Percentiles rank a stretch among this genome's conserved stretches.
These are phyloP conservation scores for Amphiprion percula DNA, from an alignment of 2,113 vertebrate genomes.

Conservation along the genomic window DNA sequence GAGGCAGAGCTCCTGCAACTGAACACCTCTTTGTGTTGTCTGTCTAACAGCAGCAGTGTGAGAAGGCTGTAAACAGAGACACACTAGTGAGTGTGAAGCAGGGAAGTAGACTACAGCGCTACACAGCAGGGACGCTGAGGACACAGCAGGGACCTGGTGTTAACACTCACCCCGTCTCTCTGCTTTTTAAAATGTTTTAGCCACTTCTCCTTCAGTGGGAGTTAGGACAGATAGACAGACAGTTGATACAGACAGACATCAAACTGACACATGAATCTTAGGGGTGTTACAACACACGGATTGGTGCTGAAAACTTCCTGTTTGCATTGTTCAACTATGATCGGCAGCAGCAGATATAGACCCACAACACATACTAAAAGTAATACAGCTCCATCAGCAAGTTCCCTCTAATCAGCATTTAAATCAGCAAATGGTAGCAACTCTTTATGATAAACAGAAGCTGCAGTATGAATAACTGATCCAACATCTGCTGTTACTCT, in stretches of 20 bases:
- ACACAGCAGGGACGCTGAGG: neutral
- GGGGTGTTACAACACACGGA: too few relatives aligned
- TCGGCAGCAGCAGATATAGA: too few relatives aligned
- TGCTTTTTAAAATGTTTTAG: conserved; percentile 84
- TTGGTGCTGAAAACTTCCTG: too few relatives aligned
- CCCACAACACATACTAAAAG: too few relatives aligned
- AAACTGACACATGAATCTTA: neutral
- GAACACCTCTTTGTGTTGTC: neutral
- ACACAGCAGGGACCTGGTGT: conserved; percentile 8
- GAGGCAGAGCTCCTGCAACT: too few relatives aligned
- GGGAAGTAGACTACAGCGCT: conserved; percentile 39
- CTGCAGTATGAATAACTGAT: too few relatives aligned
- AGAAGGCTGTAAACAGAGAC: neutral
- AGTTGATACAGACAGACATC: conserved; percentile 15
- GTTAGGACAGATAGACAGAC: conserved; percentile 32
- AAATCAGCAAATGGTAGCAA: too few relatives aligned
- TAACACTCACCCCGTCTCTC: conserved; percentile 85
- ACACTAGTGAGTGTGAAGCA: conserved; percentile 21
- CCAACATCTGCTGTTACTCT: too few relatives aligned
- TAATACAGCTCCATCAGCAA: too few relatives aligned
- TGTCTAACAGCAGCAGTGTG: neutral
- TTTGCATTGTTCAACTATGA: too few relatives aligned
- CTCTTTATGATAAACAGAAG: too few relatives aligned
- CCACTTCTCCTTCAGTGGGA: conserved; percentile 85
- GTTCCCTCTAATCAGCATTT: too few relatives aligned